Evolutionary conservation across 2,113 vertebrate species (phyloP).

Genomic region (Callionymus lyra): DNA sequence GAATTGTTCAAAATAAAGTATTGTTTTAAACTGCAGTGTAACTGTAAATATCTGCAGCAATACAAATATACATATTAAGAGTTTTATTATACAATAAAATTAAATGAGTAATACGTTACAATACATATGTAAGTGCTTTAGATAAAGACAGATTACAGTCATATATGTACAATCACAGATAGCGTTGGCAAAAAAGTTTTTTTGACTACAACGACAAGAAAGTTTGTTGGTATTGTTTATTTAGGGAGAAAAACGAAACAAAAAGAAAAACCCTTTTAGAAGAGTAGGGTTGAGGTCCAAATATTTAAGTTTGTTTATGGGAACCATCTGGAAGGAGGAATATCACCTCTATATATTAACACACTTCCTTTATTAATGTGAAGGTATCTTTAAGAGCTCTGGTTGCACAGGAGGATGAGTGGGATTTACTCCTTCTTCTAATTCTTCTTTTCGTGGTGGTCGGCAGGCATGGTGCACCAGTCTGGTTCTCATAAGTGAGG

Average conservation of each 20-base stretch:
- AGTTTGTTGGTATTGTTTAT: too few relatives aligned
- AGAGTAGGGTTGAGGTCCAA: constrained; percentile 34
- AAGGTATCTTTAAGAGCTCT: constrained; percentile 52
- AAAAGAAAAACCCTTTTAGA: constrained; percentile 25
- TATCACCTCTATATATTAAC: constrained; percentile 54
- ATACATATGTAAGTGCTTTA: too few relatives aligned
- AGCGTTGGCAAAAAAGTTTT: constrained; percentile 8
- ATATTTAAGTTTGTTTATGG: constrained; percentile 63
- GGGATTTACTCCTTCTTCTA: constrained; percentile 1
- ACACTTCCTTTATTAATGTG: constrained; percentile 67
- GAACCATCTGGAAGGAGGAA: constrained; percentile 57
- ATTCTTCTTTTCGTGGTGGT: constrained; percentile 16
- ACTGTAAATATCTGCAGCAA: too few relatives aligned
- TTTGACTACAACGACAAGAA: too few relatives aligned
- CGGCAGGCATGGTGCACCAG: constrained; percentile 43
- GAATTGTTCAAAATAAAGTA: too few relatives aligned
- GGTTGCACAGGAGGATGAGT: constrained; percentile 27
- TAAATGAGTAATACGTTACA: too few relatives aligned
- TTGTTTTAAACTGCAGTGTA: too few relatives aligned
- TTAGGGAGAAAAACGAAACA: constrained; percentile 19
- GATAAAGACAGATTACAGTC: too few relatives aligned
- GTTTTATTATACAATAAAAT: too few relatives aligned
- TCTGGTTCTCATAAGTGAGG: constrained; percentile 66
- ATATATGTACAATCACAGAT: too few relatives aligned
- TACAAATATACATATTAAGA: too few relatives aligned